phyloP scores from a whole-genome alignment of 2,888 invertebrate species.

The Cremastobaeus sp. region DNA sequence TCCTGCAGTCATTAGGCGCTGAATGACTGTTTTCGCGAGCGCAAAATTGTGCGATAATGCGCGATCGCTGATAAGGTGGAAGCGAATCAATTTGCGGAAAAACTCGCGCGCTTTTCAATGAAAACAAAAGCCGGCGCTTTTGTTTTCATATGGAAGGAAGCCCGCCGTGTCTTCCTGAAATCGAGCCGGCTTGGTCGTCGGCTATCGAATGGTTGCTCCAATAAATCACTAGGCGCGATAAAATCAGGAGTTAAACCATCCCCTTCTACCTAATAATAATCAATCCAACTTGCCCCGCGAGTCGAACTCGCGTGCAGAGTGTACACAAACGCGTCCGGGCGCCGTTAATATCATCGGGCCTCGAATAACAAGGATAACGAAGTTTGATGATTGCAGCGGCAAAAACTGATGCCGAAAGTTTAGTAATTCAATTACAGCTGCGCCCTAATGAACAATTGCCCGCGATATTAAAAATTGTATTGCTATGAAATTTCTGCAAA shows the following conservation, averaged over 20 bases:
- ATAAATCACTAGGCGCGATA: slow-evolving; percentile 41
- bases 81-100: too few relatives aligned
- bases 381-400: slow-evolving; percentile 22
- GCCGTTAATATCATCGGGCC: slow-evolving; percentile 20
- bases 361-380: slow-evolving; percentile 31
- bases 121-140: too few relatives aligned
- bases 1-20: too few relatives aligned
- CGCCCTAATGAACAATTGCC: too few relatives aligned
- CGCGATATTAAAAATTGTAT: too few relatives aligned
- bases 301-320: slow-evolving; percentile 26
- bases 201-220: slow-evolving; percentile 27
- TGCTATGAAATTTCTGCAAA: too few relatives aligned
- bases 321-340: slow-evolving; percentile 1
- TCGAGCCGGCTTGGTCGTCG: slow-evolving; percentile 7
- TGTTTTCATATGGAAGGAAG: too few relatives aligned
- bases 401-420: slow-evolving; percentile 22
- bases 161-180: too few relatives aligned
- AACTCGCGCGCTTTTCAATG: too few relatives aligned
- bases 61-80: too few relatives aligned
- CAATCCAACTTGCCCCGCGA: slow-evolving; percentile 35
- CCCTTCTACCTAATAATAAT: slow-evolving; percentile 50
- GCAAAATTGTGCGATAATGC: too few relatives aligned
- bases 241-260: slow-evolving; percentile 38
- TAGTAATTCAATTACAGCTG: slow-evolving; percentile 17
- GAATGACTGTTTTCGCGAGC: too few relatives aligned